Base-by-base conservation (phyloP, 2,888 invertebrate genomes). In the Apomyelois bistriatella region DNA sequence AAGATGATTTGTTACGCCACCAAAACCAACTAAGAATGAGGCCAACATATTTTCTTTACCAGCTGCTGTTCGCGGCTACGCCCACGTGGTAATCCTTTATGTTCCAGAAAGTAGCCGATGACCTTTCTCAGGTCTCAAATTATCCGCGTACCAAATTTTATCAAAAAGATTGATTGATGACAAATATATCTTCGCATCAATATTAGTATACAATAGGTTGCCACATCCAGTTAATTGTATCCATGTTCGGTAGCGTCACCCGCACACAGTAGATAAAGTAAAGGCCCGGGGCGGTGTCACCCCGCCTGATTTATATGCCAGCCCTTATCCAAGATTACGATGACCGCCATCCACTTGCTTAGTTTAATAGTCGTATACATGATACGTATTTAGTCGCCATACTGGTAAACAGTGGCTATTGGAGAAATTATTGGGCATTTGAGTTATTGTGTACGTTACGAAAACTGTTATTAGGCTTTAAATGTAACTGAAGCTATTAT, bases 291-390 rank as follows among this genome's bases (percentile, higher is more conserved):
- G 86, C 76, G 66, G 64, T 74, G 84, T 85, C 86, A 81, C 84
- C 85, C 81, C 64, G 64, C 77, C 76, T 87, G 89, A 90, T 90
- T 89, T 88, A 90, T 87, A 78, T 71, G 72, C 74, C 80, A 81
- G 83, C 89, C 89, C 88, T 87, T 89, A 89, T 87, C 88, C 89
- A 87, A 89, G 89, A 90, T 90, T 89, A 89, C 85, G 88, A 88
- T 89, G 89, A 89, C 89, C 87, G 82, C 84, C 82, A 84, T 80
- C 84, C 82, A 86, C 82, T 87, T 86, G 84, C 85, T 86, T 85
- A 84, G 84, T 80, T 84, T 82, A 84, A 85, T 83, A 76, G 78
- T 79, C 60, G 59, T 59, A 58, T 59, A 62, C 58, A 61, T 58
- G 58, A 60, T 58, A 60, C 58, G 58, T 61, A 61, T 64, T 60